A percentile compares a stretch with the other conserved stretches of the same genome.
These are phyloP conservation scores for Euleptes europaea DNA, from an alignment of 2,113 vertebrate genomes.

Conservation along the genomic window DNA sequence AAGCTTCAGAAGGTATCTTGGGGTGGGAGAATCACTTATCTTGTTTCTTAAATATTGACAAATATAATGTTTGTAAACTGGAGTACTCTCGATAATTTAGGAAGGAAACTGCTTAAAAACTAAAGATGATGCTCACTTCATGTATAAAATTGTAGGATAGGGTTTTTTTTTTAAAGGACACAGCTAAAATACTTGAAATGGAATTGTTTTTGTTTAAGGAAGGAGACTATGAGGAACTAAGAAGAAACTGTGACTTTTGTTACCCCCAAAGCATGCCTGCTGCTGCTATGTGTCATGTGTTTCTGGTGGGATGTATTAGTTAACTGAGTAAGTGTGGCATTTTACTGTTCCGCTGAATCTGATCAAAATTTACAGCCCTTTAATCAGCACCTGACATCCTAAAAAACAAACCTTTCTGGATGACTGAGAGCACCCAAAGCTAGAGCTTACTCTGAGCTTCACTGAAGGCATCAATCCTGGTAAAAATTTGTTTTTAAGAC, in stretches of 20 bases:
- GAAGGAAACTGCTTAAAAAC: background rate
- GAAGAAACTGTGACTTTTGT: conserved; percentile 60
- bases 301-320: conserved; percentile 70
- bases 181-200: conserved; percentile 11
- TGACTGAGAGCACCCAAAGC: background rate
- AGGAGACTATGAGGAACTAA: conserved; percentile 63
- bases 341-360: conserved; percentile 59
- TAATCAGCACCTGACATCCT: conserved; percentile 21
- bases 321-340: conserved; percentile 81
- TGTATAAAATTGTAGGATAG: background rate
- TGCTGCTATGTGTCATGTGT: conserved; percentile 79
- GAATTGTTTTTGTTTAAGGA: conserved; percentile 28
- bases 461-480: background rate
- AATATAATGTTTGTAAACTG: background rate
- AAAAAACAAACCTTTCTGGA: background rate
- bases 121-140: background rate
- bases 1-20: background rate
- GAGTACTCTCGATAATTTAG: background rate
- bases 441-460: background rate
- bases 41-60: conserved; percentile 39
- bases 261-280: conserved; percentile 62
- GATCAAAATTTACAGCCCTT: conserved; percentile 22
- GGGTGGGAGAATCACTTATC: background rate
- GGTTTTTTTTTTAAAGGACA: background rate
- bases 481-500: background rate